These are phyloP conservation scores for Apodemia duryi DNA, from an alignment of 2,888 invertebrate genomes.

Conservation along the genomic window DNA sequence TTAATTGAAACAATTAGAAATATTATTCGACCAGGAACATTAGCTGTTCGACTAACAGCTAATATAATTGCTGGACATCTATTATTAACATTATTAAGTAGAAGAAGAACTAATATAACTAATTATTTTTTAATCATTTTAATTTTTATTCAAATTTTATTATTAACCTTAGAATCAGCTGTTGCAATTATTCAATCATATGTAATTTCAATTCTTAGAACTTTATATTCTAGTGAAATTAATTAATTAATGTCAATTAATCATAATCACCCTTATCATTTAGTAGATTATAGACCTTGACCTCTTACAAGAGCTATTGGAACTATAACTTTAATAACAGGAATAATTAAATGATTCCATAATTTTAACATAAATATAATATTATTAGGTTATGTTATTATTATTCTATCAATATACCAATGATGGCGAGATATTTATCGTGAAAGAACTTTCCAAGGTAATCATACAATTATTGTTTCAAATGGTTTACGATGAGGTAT, in stretches of 20 bases:
- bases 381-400: constrained; percentile 34
- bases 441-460: constrained; percentile 70
- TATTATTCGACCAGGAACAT: constrained; percentile 83
- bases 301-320: constrained; percentile 81
- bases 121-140: constrained; percentile 62
- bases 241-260: constrained; percentile 79
- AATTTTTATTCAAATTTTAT: constrained; percentile 66
- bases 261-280: constrained; percentile 81
- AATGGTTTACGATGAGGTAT: constrained; percentile 34
- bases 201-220: constrained; percentile 82
- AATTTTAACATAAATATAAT: constrained; percentile 69
- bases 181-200: constrained; percentile 84
- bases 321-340: constrained; percentile 75
- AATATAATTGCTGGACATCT: constrained; percentile 88
- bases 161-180: constrained; percentile 78
- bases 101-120: too few relatives aligned
- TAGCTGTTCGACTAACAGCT: constrained; percentile 85
- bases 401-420: constrained; percentile 78
- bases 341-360: constrained; percentile 82
- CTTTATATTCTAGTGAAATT: constrained; percentile 83
- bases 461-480: constrained; percentile 74
- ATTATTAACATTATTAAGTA: too few relatives aligned
- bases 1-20: constrained; percentile 87
- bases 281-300: constrained; percentile 84
- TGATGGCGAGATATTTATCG: constrained; percentile 85